These are phyloP conservation scores for Potamilus streckersoni DNA, from an alignment of 1,140 invertebrate species.

Conservation along the genomic window DNA sequence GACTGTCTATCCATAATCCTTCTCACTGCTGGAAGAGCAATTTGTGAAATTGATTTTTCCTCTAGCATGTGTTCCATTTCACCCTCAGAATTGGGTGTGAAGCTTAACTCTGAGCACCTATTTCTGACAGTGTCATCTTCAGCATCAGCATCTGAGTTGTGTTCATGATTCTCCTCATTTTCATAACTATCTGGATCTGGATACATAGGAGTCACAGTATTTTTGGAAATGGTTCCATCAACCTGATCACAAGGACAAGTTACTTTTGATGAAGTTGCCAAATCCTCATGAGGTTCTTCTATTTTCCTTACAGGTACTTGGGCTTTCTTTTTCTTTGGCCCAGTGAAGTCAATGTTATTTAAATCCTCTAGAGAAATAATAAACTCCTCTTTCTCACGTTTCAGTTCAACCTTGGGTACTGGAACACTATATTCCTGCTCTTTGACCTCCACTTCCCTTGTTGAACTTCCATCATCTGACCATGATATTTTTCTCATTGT, in stretches of 20 bases:
- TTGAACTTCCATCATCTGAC: not conserved
- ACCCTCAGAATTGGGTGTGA: conserved; percentile 40
- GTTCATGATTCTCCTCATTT: conserved; percentile 14
- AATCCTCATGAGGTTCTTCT: no score
- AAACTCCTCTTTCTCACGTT: conserved; percentile 62
- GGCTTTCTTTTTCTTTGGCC: conserved; percentile 14
- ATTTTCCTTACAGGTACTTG: no score
- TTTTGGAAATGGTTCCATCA: no score
- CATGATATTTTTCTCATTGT: not conserved
- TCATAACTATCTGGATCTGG: no score
- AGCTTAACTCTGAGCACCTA: conserved; percentile 41
- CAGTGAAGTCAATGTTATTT: conserved; percentile 49
- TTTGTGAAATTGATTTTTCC: conserved; percentile 50
- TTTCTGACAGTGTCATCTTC: conserved; percentile 20
- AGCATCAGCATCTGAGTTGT: conserved; percentile 9
- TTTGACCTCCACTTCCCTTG: conserved; percentile 33
- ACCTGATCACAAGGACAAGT: no score
- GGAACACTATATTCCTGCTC: conserved; percentile 1
- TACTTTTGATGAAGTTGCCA: no score
- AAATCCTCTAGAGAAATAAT: conserved; percentile 56
- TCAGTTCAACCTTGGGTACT: not conserved
- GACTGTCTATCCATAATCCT: conserved; percentile 13
- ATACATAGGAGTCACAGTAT: no score
- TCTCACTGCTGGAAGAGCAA: conserved; percentile 40
- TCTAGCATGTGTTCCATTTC: conserved; percentile 46